phyloP scores from a whole-genome alignment of 2,113 vertebrate genomes.

The Etia nguti region DNA sequence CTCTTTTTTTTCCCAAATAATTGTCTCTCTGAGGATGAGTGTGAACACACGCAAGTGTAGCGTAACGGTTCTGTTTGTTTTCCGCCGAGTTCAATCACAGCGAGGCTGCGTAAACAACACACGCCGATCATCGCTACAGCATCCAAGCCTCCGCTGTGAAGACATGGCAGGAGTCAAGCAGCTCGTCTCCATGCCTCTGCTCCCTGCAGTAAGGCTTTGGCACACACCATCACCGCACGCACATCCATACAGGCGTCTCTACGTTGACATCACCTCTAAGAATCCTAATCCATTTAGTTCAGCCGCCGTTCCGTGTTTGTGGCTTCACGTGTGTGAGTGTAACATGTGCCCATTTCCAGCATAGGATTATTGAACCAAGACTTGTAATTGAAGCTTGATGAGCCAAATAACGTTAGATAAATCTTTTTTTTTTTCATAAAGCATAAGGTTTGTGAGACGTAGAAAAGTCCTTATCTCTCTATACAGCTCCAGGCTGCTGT shows the following conservation, averaged over 20 bases:
- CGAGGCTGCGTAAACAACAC: constrained; percentile 15
- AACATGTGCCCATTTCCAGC: constrained; percentile 4
- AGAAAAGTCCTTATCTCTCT: constrained; percentile 11
- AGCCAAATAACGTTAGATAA: constrained; percentile 20
- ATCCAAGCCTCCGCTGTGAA: constrained; percentile 33
- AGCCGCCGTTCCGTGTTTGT: background rate
- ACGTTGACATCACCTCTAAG: constrained; percentile 23
- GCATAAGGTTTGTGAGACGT: constrained; percentile 1
- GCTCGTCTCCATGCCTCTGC: background rate
- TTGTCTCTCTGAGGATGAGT: constrained; percentile 27
- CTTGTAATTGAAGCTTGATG: constrained; percentile 32
- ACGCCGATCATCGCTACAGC: background rate
- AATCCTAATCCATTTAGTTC: constrained; percentile 36
- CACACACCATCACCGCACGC: background rate
- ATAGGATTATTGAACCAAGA: constrained; percentile 22
- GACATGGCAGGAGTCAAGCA: constrained; percentile 34
- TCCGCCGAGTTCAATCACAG: constrained; percentile 13
- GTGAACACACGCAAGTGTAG: background rate
- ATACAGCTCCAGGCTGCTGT: background rate
- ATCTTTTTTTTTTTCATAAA: background rate
- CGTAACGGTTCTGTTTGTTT: constrained; percentile 40
- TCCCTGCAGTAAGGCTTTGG: background rate
- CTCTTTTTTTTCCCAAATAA: constrained; percentile 21
- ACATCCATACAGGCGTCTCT: background rate
- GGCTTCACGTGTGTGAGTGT: background rate